Evolutionary conservation across 1,140 invertebrate genomes (phyloP).

Genomic region (Apocrypta bakeri): DNA sequence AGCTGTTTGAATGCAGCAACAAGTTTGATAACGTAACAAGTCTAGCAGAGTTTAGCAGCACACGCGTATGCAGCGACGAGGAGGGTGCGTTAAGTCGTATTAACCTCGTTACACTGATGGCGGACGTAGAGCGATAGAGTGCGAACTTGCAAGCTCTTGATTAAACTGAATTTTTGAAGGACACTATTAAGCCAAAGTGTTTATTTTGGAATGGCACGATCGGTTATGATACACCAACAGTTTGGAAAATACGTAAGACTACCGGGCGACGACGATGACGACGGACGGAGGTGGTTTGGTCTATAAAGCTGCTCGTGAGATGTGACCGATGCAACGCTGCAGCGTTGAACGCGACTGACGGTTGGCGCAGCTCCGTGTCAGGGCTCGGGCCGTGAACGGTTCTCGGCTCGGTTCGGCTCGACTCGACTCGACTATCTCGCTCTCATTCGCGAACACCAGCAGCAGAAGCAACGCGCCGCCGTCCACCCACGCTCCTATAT

Average conservation of each 20-base stretch:
- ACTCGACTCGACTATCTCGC: constrained; percentile 63
- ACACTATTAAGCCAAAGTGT: too few species aligned
- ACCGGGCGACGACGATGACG: neutral
- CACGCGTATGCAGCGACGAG: neutral
- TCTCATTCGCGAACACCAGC: constrained; percentile 45
- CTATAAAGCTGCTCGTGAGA: neutral
- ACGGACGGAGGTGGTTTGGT: neutral
- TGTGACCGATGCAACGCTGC: constrained; percentile 58
- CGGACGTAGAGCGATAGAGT: constrained; percentile 46
- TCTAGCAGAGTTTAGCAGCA: too few species aligned
- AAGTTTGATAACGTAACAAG: constrained; percentile 7
- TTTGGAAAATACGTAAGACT: too few species aligned
- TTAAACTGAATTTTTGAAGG: too few species aligned
- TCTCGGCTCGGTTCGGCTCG: constrained; percentile 55
- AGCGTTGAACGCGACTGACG: constrained; percentile 70
- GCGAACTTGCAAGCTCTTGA: neutral
- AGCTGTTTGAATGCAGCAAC: neutral
- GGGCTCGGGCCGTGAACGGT: neutral
- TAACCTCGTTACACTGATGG: constrained; percentile 58
- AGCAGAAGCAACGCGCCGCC: constrained; percentile 62
- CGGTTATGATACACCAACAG: too few species aligned
- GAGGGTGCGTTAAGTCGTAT: constrained; percentile 58
- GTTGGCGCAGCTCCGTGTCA: constrained; percentile 41
- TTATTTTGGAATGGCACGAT: too few species aligned
- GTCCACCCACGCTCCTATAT: constrained; percentile 67